These are phyloP conservation scores for Hycleus phaleratus DNA, from an alignment of 1,140 invertebrate genomes.

Conservation along the genomic window DNA sequence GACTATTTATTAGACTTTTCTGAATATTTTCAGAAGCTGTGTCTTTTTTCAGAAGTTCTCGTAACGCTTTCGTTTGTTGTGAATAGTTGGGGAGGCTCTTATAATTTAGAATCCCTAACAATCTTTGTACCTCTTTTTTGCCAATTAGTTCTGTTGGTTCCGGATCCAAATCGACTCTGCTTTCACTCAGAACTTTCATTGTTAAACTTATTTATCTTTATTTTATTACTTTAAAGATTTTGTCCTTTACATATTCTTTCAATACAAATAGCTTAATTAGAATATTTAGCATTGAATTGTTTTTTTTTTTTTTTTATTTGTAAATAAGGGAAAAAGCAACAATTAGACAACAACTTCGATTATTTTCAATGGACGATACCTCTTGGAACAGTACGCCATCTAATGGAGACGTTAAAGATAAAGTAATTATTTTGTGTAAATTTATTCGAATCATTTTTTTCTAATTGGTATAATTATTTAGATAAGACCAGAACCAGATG, in stretches of 20 bases:
- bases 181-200: too few species aligned
- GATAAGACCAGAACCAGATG: conserved; percentile 51
- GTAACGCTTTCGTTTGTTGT: too few species aligned
- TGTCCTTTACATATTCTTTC: not conserved
- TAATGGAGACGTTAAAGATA: conserved; percentile 26
- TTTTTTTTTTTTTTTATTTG: conserved; percentile 28
- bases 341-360: conserved; percentile 62
- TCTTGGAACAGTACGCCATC: conserved; percentile 37
- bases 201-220: too few species aligned
- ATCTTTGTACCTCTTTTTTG: too few species aligned
- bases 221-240: too few species aligned
- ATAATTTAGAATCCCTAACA: too few species aligned
- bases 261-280: not conserved
- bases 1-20: too few species aligned
- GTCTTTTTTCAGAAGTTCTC: too few species aligned
- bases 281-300: not conserved
- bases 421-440: conserved; percentile 18
- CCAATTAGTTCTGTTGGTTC: too few species aligned
- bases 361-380: conserved; percentile 53
- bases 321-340: conserved; percentile 58
- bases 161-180: too few species aligned
- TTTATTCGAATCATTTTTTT: conserved; percentile 4
- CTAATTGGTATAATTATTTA: conserved; percentile 3
- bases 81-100: too few species aligned
- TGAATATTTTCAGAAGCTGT: too few species aligned